Evolutionary conservation across 2,888 invertebrate species (phyloP).

Genomic region (Spilarctia lutea): DNA sequence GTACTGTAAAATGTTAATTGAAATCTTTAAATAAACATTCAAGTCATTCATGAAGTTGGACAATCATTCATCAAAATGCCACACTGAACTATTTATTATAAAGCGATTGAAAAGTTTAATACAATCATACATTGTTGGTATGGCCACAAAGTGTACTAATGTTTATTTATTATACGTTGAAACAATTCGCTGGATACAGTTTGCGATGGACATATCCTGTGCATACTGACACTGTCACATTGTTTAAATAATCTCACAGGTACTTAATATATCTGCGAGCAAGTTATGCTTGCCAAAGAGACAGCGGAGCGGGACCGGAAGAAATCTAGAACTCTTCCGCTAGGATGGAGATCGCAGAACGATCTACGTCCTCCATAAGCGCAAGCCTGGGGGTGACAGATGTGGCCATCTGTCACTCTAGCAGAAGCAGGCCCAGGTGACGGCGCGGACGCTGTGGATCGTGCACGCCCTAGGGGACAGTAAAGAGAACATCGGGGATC

Average conservation of each 20-base stretch:
- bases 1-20: not conserved
- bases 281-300: too few species aligned
- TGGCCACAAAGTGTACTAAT: slow-evolving; percentile 61
- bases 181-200: slow-evolving; percentile 54
- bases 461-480: too few species aligned
- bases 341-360: too few species aligned
- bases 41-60: slow-evolving; percentile 61
- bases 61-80: slow-evolving; percentile 58
- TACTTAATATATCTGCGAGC: too few species aligned
- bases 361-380: too few species aligned
- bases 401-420: too few species aligned
- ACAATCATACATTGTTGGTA: slow-evolving; percentile 36
- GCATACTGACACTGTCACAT: slow-evolving; percentile 45
- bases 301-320: too few species aligned
- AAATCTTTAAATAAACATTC: not conserved
- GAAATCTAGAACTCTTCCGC: too few species aligned
- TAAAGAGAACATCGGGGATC: too few species aligned
- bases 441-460: too few species aligned
- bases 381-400: too few species aligned
- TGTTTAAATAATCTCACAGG: slow-evolving; percentile 45
- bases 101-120: slow-evolving; percentile 67
- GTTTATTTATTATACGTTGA: slow-evolving; percentile 65
- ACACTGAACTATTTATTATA: slow-evolving; percentile 53
- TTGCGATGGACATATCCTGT: slow-evolving; percentile 69
- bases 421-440: too few species aligned